A percentile compares a stretch with the other conserved stretches of the same genome.
These are phyloP conservation scores for Anorthoa munda DNA, from an alignment of 2,888 invertebrate species.

Conservation along the genomic window DNA sequence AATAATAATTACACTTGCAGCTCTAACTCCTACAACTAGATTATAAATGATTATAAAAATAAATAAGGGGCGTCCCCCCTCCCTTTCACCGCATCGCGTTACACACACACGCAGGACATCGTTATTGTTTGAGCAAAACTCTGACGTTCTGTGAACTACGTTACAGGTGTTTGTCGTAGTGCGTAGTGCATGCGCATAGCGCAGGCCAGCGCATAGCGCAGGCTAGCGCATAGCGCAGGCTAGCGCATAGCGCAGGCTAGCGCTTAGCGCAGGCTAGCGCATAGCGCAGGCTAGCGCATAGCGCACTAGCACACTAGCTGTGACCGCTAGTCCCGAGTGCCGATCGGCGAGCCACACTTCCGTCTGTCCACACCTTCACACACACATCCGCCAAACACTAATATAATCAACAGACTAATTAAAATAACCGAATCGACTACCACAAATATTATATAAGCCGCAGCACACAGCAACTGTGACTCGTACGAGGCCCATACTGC, in stretches of 20 bases:
- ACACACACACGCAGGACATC: conserved; percentile 71
- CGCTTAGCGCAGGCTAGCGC: not conserved
- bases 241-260: not conserved
- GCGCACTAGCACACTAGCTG: not conserved
- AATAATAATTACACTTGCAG: conserved; percentile 82
- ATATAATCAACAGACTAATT: conserved; percentile 80
- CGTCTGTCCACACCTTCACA: conserved; percentile 62
- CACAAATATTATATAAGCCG: conserved; percentile 71
- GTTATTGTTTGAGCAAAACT: conserved; percentile 77
- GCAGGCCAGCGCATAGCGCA: not conserved
- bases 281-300: not conserved
- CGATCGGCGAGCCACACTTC: conserved; percentile 49
- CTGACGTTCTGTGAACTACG: conserved; percentile 70
- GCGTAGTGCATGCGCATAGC: not conserved
- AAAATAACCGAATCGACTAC: conserved; percentile 76
- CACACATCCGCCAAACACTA: conserved; percentile 74
- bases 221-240: not conserved
- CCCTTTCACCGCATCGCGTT: conserved; percentile 76
- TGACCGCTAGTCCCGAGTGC: conserved; percentile 22
- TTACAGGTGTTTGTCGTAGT: conserved; percentile 47
- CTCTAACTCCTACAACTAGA: conserved; percentile 85
- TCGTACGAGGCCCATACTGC: conserved; percentile 68
- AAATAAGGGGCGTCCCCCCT: conserved; percentile 86
- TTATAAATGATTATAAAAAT: conserved; percentile 90
- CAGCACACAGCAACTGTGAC: conserved; percentile 68